phyloP scores from a whole-genome alignment of 2,888 invertebrate genomes.

The Patella pellucida region DNA sequence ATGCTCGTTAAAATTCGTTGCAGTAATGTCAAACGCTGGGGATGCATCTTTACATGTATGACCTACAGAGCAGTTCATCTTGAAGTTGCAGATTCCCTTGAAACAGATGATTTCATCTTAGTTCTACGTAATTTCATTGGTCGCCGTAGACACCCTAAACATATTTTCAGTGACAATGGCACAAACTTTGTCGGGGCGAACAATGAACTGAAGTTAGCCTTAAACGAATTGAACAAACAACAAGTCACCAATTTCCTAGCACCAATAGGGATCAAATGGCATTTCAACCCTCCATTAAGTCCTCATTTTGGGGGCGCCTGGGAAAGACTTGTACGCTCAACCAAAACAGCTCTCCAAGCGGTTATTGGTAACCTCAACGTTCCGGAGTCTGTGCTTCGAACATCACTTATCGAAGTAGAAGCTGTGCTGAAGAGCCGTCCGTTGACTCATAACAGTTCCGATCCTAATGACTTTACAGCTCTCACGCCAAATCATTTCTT shows the following conservation, averaged over 20 bases:
- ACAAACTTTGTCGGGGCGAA: constrained; percentile 40
- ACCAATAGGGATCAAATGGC: constrained; percentile 51
- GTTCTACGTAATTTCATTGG: constrained; percentile 14
- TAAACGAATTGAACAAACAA: constrained; percentile 22
- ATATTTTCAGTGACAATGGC: constrained; percentile 35
- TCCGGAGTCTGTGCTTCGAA: constrained; percentile 7
- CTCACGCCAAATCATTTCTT: constrained; percentile 28
- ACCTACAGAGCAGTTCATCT: constrained; percentile 17
- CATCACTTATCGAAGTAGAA: constrained; percentile 23
- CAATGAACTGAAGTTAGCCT: constrained; percentile 23
- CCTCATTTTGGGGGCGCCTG: constrained; percentile 66
- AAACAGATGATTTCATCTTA: constrained; percentile 22
- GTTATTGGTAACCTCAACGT: not conserved
- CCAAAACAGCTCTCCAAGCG: constrained; percentile 45
- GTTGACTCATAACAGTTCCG: constrained; percentile 21
- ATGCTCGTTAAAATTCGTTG: constrained; percentile 15
- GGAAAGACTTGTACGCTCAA: constrained; percentile 63
- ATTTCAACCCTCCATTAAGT: constrained; percentile 62
- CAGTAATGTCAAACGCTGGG: constrained; percentile 20
- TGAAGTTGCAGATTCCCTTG: constrained; percentile 19
- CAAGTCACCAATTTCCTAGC: constrained; percentile 25
- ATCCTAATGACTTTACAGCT: constrained; percentile 21
- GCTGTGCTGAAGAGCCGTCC: constrained; percentile 26
- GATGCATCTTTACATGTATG: constrained; percentile 24
- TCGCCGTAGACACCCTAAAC: constrained; percentile 25